Base-by-base conservation (phyloP, 2,797 vertebrate species). In the Tangara arthus region DNA sequence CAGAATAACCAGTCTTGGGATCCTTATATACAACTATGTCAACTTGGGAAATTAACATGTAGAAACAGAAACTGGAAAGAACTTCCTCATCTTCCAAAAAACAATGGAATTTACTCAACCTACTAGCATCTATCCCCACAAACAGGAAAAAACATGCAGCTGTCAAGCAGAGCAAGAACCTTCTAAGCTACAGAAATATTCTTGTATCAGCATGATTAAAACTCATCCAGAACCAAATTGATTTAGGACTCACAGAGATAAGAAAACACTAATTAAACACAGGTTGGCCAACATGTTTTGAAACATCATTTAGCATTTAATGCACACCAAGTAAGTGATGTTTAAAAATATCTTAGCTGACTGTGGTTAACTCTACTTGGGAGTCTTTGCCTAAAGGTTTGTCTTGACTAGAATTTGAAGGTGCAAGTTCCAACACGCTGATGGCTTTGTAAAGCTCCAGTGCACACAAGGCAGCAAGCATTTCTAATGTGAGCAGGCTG, bases 341-440 rank as follows among this genome's bases (percentile, higher is more conserved):
- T 96, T 96, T 96, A 94, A 96, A 97, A 97, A 95, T 92, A 96
- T 96, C 94, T 91, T 93, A 79, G 82, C 79, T 91, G 84, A 72
- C 87, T 95, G 89, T 75, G 95, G 96, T 97, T 96, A 95, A 86
- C 70, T 89, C 91, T 90, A 88, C 91, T 91, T 94, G 94, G 92
- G 91, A 96, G 94, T 94, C 94, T 94, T 94, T 57, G 92, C 94
- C 95, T 93, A 82, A 88, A 95, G 94, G 84, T 95, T 70, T 93
- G 92, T 53, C 94, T 93, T 86, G 91, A 91, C 92, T 93, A 89
- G 94, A 93, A 83, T 79, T 35, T 47, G 55, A 89, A 91, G 59
- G 37, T 52, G 79, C 92, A 88, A 81, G 94, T 83, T 78, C 12
- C 15, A 66, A 89, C 95, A 94, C 0, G 93, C 79, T 8, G 3